These are phyloP conservation scores for Choloepus hoffmanni DNA, from an alignment of 2,113 vertebrate genomes.

Conservation along the genomic window DNA sequence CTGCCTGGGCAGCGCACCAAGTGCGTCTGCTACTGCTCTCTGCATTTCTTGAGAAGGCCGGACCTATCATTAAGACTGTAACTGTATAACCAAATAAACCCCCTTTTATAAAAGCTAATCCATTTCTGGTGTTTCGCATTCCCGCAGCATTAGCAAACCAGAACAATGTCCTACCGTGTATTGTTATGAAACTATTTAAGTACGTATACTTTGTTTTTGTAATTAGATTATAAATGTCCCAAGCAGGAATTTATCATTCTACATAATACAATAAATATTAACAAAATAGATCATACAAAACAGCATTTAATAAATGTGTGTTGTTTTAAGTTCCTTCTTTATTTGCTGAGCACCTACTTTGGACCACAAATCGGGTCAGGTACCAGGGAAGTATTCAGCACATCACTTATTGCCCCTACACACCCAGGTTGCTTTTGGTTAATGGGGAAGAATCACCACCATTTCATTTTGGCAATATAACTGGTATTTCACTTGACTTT, in stretches of 20 bases:
- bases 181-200: not conserved
- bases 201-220: not conserved
- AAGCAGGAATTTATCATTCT: not conserved
- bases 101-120: too few relatives aligned
- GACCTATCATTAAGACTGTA: too few relatives aligned
- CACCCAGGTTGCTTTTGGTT: not conserved
- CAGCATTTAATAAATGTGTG: not conserved
- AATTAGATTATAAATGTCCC: not conserved
- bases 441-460: not conserved
- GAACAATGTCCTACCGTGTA: too few relatives aligned
- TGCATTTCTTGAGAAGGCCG: too few relatives aligned
- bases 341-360: not conserved
- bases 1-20: too few relatives aligned
- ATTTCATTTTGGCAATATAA: not conserved
- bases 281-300: not conserved
- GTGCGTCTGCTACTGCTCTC: too few relatives aligned
- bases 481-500: not conserved
- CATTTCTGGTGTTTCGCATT: too few relatives aligned
- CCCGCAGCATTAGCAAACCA: too few relatives aligned
- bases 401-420: not conserved
- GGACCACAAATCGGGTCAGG: not conserved
- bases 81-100: too few relatives aligned
- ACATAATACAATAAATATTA: not conserved
- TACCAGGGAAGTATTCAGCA: not conserved
- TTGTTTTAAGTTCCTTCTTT: slow-evolving; percentile 13